phyloP scores from a whole-genome alignment of 2,797 vertebrate species.

The Sandelia bainsii region DNA sequence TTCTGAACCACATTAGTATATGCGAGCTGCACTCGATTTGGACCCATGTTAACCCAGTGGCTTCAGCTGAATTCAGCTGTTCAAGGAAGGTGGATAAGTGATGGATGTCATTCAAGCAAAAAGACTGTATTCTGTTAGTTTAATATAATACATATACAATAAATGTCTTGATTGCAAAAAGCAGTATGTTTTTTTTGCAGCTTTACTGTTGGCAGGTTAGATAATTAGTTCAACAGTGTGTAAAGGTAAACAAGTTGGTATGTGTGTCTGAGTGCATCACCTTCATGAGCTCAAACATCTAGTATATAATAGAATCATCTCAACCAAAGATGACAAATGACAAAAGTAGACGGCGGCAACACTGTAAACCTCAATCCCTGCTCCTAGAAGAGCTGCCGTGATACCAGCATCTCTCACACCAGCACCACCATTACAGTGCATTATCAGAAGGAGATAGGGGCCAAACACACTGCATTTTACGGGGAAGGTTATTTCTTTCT shows the following conservation, averaged over 20 bases:
- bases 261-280: background rate
- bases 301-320: slow-evolving; percentile 5
- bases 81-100: background rate
- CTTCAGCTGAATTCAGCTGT: background rate
- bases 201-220: no score
- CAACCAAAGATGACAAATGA: slow-evolving; percentile 4
- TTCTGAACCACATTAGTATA: no score
- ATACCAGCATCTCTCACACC: slow-evolving; percentile 20
- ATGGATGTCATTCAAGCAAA: background rate
- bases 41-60: background rate
- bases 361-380: slow-evolving; percentile 30
- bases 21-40: no score
- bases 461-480: slow-evolving; percentile 6
- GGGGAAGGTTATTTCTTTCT: slow-evolving; percentile 35
- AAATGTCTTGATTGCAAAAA: no score
- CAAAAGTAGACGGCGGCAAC: slow-evolving; percentile 6
- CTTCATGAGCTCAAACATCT: background rate
- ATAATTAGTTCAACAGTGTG: no score
- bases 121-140: no score
- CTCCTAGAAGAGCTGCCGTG: slow-evolving; percentile 14
- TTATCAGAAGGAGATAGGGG: slow-evolving; percentile 40
- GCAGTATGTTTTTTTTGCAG: no score
- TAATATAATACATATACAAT: no score
- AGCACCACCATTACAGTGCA: slow-evolving; percentile 52
- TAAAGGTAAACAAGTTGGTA: no score